Conservation (phyloP, 2,113 vertebrate genomes). For the Scophthalmus maximus region DNA sequence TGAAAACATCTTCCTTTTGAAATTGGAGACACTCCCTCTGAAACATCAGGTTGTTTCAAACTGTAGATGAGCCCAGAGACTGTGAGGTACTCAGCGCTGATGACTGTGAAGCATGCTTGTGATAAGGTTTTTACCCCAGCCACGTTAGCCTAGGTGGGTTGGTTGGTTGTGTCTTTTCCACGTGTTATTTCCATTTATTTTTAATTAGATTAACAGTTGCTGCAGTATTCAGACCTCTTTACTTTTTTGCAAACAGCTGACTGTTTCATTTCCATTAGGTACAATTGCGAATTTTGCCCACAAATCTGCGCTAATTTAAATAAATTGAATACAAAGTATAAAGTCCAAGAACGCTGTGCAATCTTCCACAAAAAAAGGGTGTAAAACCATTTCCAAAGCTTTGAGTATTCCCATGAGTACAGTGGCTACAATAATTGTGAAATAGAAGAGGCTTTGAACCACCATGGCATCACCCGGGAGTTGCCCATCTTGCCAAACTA, state of each 20-base stretch:
- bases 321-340: no score
- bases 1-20: slow-evolving; percentile 38
- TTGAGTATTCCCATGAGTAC: background rate
- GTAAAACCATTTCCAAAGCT: background rate
- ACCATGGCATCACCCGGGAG: background rate
- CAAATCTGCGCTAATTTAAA: no score
- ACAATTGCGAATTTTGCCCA: background rate
- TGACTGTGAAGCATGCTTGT: slow-evolving; percentile 21
- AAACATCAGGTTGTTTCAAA: slow-evolving; percentile 24
- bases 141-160: slow-evolving; percentile 10
- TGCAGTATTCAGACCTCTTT: background rate
- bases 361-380: background rate
- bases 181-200: slow-evolving; percentile 20
- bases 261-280: background rate
- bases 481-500: background rate
- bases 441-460: background rate
- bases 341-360: background rate
- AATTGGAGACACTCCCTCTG: slow-evolving; percentile 40
- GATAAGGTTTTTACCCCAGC: slow-evolving; percentile 30
- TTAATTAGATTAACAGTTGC: slow-evolving; percentile 6
- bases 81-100: slow-evolving; percentile 13
- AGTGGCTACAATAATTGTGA: slow-evolving; percentile 2
- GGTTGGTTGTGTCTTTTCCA: slow-evolving; percentile 26
- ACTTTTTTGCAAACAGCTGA: background rate
- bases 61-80: slow-evolving; percentile 48